These are phyloP conservation scores for Glaucidium brasilianum DNA, from an alignment of 2,113 vertebrate species.

Conservation along the genomic window DNA sequence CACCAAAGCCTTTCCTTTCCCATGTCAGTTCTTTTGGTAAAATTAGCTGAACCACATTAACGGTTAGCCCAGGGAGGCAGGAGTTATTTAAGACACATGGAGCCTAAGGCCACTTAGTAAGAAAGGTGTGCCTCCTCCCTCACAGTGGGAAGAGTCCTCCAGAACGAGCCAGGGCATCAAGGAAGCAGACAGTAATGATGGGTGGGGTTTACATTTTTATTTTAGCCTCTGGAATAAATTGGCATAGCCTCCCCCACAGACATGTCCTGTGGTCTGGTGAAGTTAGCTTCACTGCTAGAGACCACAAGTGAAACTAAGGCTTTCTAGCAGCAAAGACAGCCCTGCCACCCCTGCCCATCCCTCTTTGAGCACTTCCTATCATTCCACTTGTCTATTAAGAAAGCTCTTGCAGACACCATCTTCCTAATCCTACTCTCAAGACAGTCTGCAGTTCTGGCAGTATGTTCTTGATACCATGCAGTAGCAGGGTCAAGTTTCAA, in stretches of 20 bases:
- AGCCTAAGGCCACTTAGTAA: conserved; percentile 56
- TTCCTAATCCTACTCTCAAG: background rate
- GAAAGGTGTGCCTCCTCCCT: background rate
- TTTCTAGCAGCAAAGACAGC: background rate
- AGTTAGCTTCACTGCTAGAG: background rate
- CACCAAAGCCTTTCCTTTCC: background rate
- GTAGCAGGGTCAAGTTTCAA: background rate
- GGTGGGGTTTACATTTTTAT: background rate
- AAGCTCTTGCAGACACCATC: background rate
- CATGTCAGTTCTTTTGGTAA: background rate
- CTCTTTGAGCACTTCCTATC: background rate
- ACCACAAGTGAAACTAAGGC: background rate
- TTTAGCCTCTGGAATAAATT: background rate
- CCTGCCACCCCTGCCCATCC: background rate
- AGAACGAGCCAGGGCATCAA: background rate
- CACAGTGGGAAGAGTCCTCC: background rate
- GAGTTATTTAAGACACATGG: conserved; percentile 47
- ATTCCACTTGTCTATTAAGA: background rate
- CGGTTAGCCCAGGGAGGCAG: background rate
- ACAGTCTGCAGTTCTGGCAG: background rate
- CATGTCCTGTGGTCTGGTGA: background rate
- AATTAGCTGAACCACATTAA: background rate
- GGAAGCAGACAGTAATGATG: background rate
- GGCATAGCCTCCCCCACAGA: background rate
- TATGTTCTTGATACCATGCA: background rate